Evolutionary conservation across 2,113 vertebrate genomes (phyloP).

Genomic region (Sminthopsis crassicaudata): DNA sequence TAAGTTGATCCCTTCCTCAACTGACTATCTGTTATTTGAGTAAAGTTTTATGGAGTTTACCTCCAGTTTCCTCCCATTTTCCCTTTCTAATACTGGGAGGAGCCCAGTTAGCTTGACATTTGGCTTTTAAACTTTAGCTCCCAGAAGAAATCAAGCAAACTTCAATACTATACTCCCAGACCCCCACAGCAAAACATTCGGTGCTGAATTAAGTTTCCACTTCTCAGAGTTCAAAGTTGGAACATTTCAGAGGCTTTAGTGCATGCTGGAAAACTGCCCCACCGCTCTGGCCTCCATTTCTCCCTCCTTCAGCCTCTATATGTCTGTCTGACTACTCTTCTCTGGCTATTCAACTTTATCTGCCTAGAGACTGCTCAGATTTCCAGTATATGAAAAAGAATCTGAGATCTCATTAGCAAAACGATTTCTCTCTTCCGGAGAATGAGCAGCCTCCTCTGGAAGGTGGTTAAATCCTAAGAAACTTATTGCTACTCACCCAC

Average conservation of each 20-base stretch:
- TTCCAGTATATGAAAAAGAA: neutral
- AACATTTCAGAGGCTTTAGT: neutral
- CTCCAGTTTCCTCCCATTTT: neutral
- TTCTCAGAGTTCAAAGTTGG: neutral
- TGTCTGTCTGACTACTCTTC: neutral
- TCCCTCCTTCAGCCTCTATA: neutral
- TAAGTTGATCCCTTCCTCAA: neutral
- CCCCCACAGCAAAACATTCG: neutral
- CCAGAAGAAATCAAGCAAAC: no score
- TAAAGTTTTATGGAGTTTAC: neutral
- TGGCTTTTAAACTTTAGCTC: neutral
- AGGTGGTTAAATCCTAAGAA: neutral
- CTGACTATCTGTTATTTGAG: neutral
- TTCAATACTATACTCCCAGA: neutral
- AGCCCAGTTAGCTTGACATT: neutral
- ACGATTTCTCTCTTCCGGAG: neutral
- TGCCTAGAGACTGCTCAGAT: neutral
- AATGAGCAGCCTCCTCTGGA: neutral
- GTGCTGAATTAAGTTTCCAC: neutral
- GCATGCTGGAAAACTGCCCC: neutral
- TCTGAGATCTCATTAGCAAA: neutral
- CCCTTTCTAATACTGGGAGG: rapidly evolving
- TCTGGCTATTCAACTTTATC: neutral
- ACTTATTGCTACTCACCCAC: neutral
- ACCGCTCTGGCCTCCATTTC: neutral